Percentiles rank a stretch among this genome's conserved stretches.
These are phyloP conservation scores for Drosophila lutescens DNA, from an alignment of 2,888 invertebrate genomes.

Conservation along the genomic window DNA sequence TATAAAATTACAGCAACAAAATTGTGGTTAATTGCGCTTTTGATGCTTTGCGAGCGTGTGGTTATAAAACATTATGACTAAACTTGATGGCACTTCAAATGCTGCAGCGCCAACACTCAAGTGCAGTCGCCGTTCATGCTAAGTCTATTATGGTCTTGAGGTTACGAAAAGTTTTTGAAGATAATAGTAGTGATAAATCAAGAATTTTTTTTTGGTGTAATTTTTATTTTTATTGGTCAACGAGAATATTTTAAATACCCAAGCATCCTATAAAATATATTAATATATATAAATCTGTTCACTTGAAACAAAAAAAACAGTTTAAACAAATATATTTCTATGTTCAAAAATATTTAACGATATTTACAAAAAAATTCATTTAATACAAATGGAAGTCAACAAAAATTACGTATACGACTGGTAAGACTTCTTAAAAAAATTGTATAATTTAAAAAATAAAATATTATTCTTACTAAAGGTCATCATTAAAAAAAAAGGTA, in stretches of 20 bases:
- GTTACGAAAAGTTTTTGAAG: slow-evolving; percentile 6
- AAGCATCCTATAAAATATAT: no score
- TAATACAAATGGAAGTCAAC: neutral
- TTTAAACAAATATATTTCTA: no score
- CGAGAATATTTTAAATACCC: no score
- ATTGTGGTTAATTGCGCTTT: slow-evolving; percentile 41
- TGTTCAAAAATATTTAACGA: no score
- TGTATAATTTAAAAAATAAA: neutral
- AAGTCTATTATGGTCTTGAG: neutral
- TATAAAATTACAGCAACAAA: slow-evolving; percentile 43
- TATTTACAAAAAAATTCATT: no score
- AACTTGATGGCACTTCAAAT: slow-evolving; percentile 31
- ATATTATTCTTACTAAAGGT: neutral
- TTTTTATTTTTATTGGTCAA: neutral
- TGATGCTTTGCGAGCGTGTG: slow-evolving; percentile 36
- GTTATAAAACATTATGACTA: slow-evolving; percentile 40
- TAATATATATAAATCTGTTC: no score
- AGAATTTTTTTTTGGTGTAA: neutral
- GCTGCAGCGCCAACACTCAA: slow-evolving; percentile 14
- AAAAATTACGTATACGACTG: neutral
- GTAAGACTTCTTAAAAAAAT: neutral
- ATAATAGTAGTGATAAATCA: neutral
- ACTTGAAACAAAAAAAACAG: no score
- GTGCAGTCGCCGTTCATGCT: slow-evolving; percentile 15
- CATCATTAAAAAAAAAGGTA: neutral